phyloP scores from a whole-genome alignment of 2,797 vertebrate species.

The Lepilemur ruficaudatus region DNA sequence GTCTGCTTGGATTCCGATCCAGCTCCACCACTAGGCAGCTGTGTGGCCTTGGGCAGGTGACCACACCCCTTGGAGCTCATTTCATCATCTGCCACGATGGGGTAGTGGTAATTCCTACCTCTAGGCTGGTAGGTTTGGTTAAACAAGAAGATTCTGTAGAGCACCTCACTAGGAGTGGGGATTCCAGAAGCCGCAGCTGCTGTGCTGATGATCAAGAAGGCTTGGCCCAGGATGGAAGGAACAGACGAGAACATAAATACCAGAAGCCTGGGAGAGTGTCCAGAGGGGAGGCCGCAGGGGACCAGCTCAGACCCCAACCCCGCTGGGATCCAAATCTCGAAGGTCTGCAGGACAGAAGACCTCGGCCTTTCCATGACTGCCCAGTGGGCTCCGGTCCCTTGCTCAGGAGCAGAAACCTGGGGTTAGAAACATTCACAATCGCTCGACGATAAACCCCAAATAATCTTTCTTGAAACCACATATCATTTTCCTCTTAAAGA shows the following conservation, averaged over 20 bases:
- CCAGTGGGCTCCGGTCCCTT: not conserved
- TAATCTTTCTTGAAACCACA: slow-evolving; percentile 35
- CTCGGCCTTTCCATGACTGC: not conserved
- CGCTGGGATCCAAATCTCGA: not conserved
- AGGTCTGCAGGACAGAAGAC: not conserved
- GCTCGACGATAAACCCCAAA: slow-evolving; percentile 48
- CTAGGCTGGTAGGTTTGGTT: not conserved
- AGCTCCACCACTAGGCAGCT: not conserved
- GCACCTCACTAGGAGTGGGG: too few species aligned
- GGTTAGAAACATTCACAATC: not conserved
- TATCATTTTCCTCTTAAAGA: slow-evolving; percentile 76
- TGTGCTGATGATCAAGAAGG: too few species aligned
- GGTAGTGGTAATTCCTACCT: not conserved
- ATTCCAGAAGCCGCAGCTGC: not conserved
- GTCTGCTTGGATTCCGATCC: not conserved
- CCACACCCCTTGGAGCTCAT: not conserved
- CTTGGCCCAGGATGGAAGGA: not conserved
- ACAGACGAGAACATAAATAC: not conserved
- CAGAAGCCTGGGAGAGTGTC: not conserved
- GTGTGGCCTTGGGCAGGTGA: not conserved
- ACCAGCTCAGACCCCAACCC: not conserved
- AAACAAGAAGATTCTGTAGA: not conserved
- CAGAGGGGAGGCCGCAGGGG: too few species aligned
- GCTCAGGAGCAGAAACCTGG: not conserved
- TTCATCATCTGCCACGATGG: not conserved